Base-by-base conservation (phyloP, 2,797 vertebrate genomes). In the Clarias fuscus region DNA sequence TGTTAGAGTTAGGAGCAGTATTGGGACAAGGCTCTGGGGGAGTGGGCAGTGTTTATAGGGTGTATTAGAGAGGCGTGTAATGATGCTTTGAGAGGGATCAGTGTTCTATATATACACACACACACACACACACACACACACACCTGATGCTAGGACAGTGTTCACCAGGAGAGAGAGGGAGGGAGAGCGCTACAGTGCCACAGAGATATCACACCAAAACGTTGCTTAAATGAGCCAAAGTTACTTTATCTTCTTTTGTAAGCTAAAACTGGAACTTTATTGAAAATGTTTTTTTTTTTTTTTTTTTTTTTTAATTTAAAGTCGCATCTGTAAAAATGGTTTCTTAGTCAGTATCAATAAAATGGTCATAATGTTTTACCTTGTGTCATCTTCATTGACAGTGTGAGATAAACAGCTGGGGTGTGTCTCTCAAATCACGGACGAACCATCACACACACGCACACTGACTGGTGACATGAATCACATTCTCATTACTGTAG, bases 201-300 rank as follows among this genome's bases (percentile, higher is more conserved):
- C 90, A 37, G 18, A 61, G 4, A 78, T 14, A 33, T 90, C n/a
- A 37, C 37, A 86, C 86, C 89, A 90, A 83, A 90, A 72, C 64
- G 82, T 94, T 94, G 93, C 94, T 90, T 94, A 20, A 85, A 93
- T 95, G 95, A 96, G 95, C 95, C 95, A 95, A 93, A 93, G 90
- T 78, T 78, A 33, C 76, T 61, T 92, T 90, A 93, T 85, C 89
- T 89, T 91, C 82, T 92, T 91, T 86, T 93, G 89, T 64, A 80
- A 43, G 75, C 27, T 70, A 72, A 73, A 86, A 77, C 37, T 58
- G 68, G 43, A 71, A 61, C 58, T 61, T 59, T n/a, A 2, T 43
- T 58, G 27, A 65, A 22, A 33, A 59, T 30, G 6, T 30, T 20
- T 27, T 30, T 30, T 33, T 33, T 33, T 33, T 33, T 62, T 83